A percentile compares a stretch with the other conserved stretches of the same genome.
Evolutionary conservation across 2,888 invertebrate species (phyloP).

Genomic region (Acrobeloides nanus): DNA sequence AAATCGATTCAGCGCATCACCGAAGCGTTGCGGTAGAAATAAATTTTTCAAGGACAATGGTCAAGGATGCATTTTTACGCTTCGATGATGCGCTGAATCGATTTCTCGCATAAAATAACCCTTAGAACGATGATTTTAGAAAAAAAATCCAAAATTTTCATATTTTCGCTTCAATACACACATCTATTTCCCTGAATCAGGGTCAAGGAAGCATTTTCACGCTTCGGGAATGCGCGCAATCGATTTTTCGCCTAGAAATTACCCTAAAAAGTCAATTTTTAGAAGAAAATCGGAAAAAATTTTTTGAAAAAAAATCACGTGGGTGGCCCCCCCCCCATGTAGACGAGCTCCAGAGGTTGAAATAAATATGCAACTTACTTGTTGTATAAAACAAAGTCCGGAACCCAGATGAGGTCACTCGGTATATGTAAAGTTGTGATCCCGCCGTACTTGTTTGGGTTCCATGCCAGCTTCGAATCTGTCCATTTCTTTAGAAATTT

Average conservation of each 20-base stretch:
- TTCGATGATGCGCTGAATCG: no score
- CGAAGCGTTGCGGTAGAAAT: no score
- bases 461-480: conserved; percentile 72
- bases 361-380: conserved; percentile 61
- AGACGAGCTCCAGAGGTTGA: conserved; percentile 1
- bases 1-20: no score
- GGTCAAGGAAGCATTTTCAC: no score
- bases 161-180: conserved; percentile 10
- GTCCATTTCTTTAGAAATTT: conserved; percentile 58
- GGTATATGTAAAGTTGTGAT: conserved; percentile 91
- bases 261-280: background rate
- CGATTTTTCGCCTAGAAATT: conserved; percentile 1
- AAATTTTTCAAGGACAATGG: no score
- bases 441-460: conserved; percentile 85
- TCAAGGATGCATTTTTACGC: no score
- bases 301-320: background rate
- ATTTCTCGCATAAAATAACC: no score
- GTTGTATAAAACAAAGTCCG: conserved; percentile 75
- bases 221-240: no score
- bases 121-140: no score
- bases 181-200: background rate
- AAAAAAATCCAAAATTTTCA: conserved; percentile 12
- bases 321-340: background rate
- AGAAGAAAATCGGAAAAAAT: background rate
- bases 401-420: conserved; percentile 90